Conservation (phyloP, 1,140 invertebrate genomes). For the Armadillidium nasatum region DNA sequence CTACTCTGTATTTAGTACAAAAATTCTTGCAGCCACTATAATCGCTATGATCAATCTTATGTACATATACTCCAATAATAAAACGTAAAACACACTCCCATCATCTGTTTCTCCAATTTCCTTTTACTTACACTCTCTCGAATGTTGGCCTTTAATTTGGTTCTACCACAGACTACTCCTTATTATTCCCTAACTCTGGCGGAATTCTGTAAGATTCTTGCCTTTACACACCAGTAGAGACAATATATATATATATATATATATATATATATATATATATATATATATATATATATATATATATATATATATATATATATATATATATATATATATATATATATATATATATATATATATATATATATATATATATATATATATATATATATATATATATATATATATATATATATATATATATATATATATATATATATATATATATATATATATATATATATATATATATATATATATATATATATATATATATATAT, state of each 20-base stretch:
- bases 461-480: not conserved
- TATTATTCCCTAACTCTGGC: too few species aligned
- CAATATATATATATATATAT: constrained; percentile 10
- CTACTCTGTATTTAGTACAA: too few species aligned
- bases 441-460: not conserved
- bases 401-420: not conserved
- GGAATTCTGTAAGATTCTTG: too few species aligned
- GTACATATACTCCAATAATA: too few species aligned
- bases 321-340: not conserved
- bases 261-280: constrained; percentile 15
- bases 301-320: not conserved
- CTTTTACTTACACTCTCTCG: too few species aligned
- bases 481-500: not conserved
- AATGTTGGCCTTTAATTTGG: too few species aligned
- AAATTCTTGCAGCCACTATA: too few species aligned
- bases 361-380: not conserved
- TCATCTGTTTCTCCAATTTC: too few species aligned
- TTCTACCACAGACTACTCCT: too few species aligned
- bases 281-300: constrained; percentile 15
- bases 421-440: not conserved
- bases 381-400: not conserved
- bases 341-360: not conserved
- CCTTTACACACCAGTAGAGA: too few species aligned
- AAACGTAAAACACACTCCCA: too few species aligned
- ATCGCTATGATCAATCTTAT: too few species aligned